Evolutionary conservation across 2,113 vertebrate genomes (phyloP), one percentile per base, ranked within the genome.

Genomic region (Alligator mississippiensis): DNA sequence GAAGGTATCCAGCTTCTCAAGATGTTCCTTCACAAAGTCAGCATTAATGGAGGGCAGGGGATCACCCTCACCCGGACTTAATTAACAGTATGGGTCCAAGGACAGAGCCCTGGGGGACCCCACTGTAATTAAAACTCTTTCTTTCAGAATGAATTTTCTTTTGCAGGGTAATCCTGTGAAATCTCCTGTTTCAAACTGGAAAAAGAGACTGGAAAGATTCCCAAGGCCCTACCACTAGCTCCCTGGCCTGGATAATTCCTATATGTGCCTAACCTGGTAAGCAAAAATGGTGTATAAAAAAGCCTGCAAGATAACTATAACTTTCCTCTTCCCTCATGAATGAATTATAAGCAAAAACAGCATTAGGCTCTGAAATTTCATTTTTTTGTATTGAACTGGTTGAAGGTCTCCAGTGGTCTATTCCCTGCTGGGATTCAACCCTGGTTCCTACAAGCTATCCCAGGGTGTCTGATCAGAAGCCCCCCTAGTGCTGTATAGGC

Each of bases 211-310:
- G 28, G 84, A 94, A 93, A 47, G 1, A 66, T 70, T 34, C 22
- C 59, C 19, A 13, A 75, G 62, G 38, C 24, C 1, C 1, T 62
- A 38, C 9, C 13, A 59, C 13, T 64, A 22, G 76, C 78, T 80
- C 88, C 15, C 22, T 22, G 77, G n/a, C 2, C 17, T 0, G 0
- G 10, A 38, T 30, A 30, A 74, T 86, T 77, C 1, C 11, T 6
- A 34, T 1, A 0, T 1, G 5, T 47, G 9, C 77, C 4, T 66
- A 28, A 6, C 0, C 0, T 84, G 19, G 3, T 9, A 82, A 22
- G 13, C 2, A 19, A 7, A 11, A 93, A 9, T 30, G 63, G 60
- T 19, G 47, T 18, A 80, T 9, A 80, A 25, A 57, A 12, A 3
- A 4, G n/a, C 17, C 81, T 88, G 34, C 70, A 76, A 24, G 11